Base-by-base conservation (phyloP, 2,888 invertebrate species). In the Scaptodrosophila latifasciaeformis region DNA sequence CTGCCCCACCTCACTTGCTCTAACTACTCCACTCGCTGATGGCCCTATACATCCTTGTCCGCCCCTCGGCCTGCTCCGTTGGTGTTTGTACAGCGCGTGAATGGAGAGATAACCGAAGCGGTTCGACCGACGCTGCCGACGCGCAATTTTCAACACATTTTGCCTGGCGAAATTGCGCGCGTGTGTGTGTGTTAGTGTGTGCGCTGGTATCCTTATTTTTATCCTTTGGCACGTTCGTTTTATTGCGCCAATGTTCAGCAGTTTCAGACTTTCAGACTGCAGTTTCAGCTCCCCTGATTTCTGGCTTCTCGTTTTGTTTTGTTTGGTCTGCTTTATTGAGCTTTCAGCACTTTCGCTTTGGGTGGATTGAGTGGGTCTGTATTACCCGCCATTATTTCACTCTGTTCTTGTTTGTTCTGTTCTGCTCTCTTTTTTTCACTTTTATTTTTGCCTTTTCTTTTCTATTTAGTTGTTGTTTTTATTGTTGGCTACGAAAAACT, bases 91-190 rank as follows among this genome's bases (percentile, higher is more conserved):
- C 39, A 18, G 49, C 40, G 12, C 44, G 31, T 67, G 76, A 81
- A 81, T 81, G 81, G 81, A 81, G 81, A 81, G 81, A 81, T 81
- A 81, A 81, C 81, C 76, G 67, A 64, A 48, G 52, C 52, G 62
- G 50, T 62, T 54, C 48, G 54, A 56, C 56, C 66, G 64, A 61
- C 37, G 37, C 18, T 17, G 37, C 48, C 70, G 81, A 67, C 66
- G 67, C 63, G 77, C 80, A 70, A 81, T 81, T 83, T 83, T 81
- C 82, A 83, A 78, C 81, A 78, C 69, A 65, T 70, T 72, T 53
- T 46, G 27, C 61, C 67, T 62, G 58, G 6, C 12, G 58, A 65
- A 65, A 61, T 54, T 49, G 35, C n/a, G n/a, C 49, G 55, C 64
- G 5, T 27, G 27, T 27, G 27, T 27, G 27, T 27, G 12, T 27